Percentiles rank a stretch among this genome's conserved stretches.
phyloP scores from a whole-genome alignment of 2,797 vertebrate species.

The Denticeps clupeoides region DNA sequence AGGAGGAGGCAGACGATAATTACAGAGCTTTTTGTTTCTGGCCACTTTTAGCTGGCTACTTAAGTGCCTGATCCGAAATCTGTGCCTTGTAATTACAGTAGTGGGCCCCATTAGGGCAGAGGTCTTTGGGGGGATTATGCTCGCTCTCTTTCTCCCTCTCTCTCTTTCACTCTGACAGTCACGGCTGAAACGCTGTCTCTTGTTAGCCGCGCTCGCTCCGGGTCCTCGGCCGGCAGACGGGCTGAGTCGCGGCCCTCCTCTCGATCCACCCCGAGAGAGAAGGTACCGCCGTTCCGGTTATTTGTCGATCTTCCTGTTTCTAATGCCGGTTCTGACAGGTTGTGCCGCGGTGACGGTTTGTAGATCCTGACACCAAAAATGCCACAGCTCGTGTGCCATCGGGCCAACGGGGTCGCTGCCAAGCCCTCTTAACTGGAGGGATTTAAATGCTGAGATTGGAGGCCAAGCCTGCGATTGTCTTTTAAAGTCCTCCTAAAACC shows the following conservation, averaged over 20 bases:
- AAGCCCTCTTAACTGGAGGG: constrained; percentile 31
- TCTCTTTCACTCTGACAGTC: constrained; percentile 18
- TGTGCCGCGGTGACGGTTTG: too few relatives aligned
- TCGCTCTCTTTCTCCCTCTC: constrained; percentile 48
- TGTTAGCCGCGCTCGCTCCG: constrained; percentile 9
- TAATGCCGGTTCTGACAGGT: too few relatives aligned
- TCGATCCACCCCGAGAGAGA: too few relatives aligned
- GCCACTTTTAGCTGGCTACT: constrained; percentile 69
- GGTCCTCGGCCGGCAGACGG: constrained; percentile 11
- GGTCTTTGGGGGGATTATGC: constrained; percentile 65
- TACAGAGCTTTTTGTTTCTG: constrained; percentile 74
- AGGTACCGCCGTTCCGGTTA: too few relatives aligned
- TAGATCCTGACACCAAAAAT: too few relatives aligned
- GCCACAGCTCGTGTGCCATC: too few relatives aligned
- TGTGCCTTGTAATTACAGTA: constrained; percentile 77
- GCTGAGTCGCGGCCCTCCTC: constrained; percentile 20
- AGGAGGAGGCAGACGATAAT: constrained; percentile 65
- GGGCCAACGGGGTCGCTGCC: constrained; percentile 40
- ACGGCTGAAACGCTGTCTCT: constrained; percentile 8
- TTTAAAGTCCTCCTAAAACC: background rate
- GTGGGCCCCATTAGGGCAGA: constrained; percentile 71
- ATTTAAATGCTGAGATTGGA: constrained; percentile 38
- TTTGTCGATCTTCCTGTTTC: too few relatives aligned
- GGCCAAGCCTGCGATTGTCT: constrained; percentile 29
- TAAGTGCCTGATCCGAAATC: constrained; percentile 75